Base-by-base conservation (phyloP, 2,797 vertebrate species). In the Steatocranus sp. region DNA sequence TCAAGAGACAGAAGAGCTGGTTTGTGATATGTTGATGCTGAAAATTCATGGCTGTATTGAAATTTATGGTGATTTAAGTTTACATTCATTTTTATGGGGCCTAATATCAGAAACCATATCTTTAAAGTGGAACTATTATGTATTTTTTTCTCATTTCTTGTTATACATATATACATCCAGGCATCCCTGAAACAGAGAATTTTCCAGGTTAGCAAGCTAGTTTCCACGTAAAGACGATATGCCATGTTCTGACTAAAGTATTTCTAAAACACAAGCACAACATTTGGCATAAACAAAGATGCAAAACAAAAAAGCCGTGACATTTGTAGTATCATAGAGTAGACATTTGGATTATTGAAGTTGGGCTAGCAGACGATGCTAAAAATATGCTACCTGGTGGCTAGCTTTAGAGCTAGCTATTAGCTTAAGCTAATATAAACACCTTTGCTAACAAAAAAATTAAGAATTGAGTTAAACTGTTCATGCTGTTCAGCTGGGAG, bases 11-110 rank as follows among this genome's bases (percentile, higher is more conserved):
- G 36, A 54, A 80, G 78, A 58, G 76, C 38, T 58, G 76, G 75
- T 56, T 63, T 81, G 83, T 78, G 70, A 91, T 18, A 70, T 68
- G 73, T 81, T 38, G n/a, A 87, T 75, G 80, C 51, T 75, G 76
- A 84, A 78, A 83, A 87, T 81, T 81, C 49, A 66, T 89, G 86
- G 88, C 84, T 79, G 84, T 89, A 83, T 36, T 84, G 92, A 87
- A 94, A 88, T 88, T 93, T 83, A 83, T 53, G 79, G 87, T 78
- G 88, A 89, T 78, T 87, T 75, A 61, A 80, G 85, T 91, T 88
- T 86, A 90, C 32, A 53, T 77, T 89, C 18, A 51, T 56, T 88
- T 90, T 81, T 68, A 79, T 63, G 77, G 81, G 83, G 90, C 88
- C 90, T 92, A 73, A 53, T 73, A 75, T 89, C 80, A 78, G 66